Percentiles rank a stretch among this genome's conserved stretches.
These are phyloP conservation scores for Sarotherodon lohbergeri DNA, from an alignment of 2,113 vertebrate species.

Conservation along the genomic window DNA sequence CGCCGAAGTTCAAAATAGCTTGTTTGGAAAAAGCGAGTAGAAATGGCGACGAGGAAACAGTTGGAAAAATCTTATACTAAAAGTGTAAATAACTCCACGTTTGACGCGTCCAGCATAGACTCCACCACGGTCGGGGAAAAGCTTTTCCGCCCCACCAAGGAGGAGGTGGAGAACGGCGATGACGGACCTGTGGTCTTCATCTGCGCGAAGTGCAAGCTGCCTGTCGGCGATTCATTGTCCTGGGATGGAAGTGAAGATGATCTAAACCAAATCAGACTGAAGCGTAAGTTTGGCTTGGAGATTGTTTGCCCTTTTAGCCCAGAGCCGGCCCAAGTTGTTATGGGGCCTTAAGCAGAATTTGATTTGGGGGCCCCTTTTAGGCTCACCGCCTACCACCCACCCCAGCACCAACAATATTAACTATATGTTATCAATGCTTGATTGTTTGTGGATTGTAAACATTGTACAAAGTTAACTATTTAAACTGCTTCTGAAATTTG, in stretches of 20 bases:
- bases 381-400: not conserved
- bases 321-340: not conserved
- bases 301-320: not conserved
- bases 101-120: not conserved
- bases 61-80: fast-evolving
- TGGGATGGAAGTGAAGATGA: conserved; percentile 71
- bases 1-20: conserved; percentile 19
- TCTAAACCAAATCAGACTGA: conserved; percentile 64
- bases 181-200: conserved; percentile 67
- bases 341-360: not conserved
- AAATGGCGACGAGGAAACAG: conserved; percentile 34
- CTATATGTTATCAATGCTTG: not conserved
- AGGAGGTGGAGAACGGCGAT: not conserved
- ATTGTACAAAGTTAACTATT: not conserved
- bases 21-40: not conserved
- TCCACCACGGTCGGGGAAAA: conserved; percentile 3
- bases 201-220: conserved; percentile 65
- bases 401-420: not conserved
- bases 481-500: not conserved
- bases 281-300: conserved; percentile 38
- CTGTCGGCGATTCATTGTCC: conserved; percentile 67
- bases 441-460: not conserved
- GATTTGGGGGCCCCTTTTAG: not conserved
- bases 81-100: not conserved
- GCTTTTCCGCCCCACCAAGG: not conserved